Evolutionary conservation across 2,888 invertebrate genomes (phyloP).

Genomic region (Lasioglossum villosulum): DNA sequence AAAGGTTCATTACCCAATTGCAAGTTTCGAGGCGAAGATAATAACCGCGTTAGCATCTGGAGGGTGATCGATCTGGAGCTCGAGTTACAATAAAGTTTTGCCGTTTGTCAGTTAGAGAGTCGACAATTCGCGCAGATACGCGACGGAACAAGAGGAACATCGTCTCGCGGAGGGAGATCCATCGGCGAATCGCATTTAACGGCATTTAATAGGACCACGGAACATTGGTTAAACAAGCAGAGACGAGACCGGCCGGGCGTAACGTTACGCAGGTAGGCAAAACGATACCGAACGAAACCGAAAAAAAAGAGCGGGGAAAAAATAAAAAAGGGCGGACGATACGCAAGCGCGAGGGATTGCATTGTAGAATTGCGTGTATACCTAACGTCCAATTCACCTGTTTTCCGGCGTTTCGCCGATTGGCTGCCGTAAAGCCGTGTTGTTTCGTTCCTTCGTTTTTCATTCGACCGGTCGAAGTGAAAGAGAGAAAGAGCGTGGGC

Average conservation of each 20-base stretch:
- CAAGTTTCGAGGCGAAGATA: neutral
- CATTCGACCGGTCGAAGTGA: constrained; percentile 57
- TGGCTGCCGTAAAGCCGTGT: constrained; percentile 72
- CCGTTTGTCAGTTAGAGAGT: neutral
- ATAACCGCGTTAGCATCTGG: neutral
- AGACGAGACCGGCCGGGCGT: neutral
- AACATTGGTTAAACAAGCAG: constrained; percentile 25
- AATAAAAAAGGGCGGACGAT: constrained; percentile 8
- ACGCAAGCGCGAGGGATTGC: constrained; percentile 21
- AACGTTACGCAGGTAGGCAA: constrained; percentile 22
- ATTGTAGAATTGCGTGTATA: constrained; percentile 49
- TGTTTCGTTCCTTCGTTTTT: constrained; percentile 74
- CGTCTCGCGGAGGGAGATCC: neutral
- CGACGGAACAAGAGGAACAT: neutral
- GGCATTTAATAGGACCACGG: constrained; percentile 12
- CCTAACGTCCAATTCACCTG: constrained; percentile 74
- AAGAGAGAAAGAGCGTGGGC: constrained; percentile 66
- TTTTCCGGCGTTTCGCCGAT: constrained; percentile 74
- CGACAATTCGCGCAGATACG: neutral
- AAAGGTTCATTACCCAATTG: neutral
- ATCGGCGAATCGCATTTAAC: neutral
- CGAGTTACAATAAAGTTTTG: neutral
- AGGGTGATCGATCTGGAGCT: neutral
- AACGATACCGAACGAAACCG: constrained; percentile 20
- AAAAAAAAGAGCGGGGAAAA: neutral